These are phyloP conservation scores for Ceryle rudis DNA, from an alignment of 2,797 vertebrate genomes.

Conservation along the genomic window DNA sequence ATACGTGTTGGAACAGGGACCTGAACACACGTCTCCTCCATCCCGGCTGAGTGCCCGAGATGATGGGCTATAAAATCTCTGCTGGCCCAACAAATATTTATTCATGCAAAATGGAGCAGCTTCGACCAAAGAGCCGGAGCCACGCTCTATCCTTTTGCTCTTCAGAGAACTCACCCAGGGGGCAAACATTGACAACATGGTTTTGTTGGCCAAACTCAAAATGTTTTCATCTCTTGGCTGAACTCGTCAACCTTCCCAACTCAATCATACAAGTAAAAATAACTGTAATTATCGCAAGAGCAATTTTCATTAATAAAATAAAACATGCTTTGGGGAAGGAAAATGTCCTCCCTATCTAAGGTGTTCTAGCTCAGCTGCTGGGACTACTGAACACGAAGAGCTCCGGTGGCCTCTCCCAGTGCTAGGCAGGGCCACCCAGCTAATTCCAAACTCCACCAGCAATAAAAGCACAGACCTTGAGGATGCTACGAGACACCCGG, in stretches of 20 bases:
- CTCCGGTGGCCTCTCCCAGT: accelerated
- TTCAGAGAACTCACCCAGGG: not conserved
- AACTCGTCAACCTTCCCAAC: not conserved
- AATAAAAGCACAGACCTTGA: not conserved
- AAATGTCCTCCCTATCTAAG: accelerated
- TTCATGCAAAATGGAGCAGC: conserved; percentile 18
- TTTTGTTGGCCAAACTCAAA: not conserved
- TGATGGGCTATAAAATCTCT: conserved; percentile 52
- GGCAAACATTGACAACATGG: not conserved
- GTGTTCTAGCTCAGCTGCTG: not conserved
- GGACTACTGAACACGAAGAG: not conserved
- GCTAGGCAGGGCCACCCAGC: not conserved
- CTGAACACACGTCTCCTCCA: not conserved
- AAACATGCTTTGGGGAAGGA: not conserved
- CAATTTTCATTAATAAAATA: not conserved
- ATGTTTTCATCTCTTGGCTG: not conserved
- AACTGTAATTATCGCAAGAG: not conserved
- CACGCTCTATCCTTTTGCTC: not conserved
- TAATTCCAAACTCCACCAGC: not conserved
- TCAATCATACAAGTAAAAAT: not conserved
- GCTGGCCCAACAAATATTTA: conserved; percentile 55
- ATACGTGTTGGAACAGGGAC: not conserved
- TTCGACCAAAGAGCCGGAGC: accelerated
- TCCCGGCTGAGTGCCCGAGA: not conserved
- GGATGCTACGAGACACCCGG: not conserved